Percentiles rank a stretch among this genome's conserved stretches.
phyloP scores from a whole-genome alignment of 2,888 invertebrate genomes.

The Pachliopta kotzebuea region DNA sequence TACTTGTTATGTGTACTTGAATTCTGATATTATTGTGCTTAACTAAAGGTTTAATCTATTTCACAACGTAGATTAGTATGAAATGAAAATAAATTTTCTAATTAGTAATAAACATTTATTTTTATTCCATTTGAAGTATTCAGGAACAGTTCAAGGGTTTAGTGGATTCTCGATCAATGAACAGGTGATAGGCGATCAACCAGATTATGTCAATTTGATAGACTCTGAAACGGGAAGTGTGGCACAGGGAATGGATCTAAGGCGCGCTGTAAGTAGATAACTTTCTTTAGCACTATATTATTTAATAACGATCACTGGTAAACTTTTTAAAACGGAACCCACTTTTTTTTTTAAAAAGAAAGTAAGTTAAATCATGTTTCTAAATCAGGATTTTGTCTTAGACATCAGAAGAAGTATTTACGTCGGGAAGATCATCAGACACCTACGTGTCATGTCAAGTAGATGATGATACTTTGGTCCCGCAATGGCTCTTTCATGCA shows the following conservation, averaged over 20 bases:
- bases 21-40: too few species aligned
- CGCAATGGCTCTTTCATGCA: constrained; percentile 66
- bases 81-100: too few species aligned
- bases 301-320: too few species aligned
- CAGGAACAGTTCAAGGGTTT: constrained; percentile 53
- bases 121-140: constrained; percentile 13
- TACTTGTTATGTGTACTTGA: too few species aligned
- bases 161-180: constrained; percentile 65
- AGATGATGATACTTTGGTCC: constrained; percentile 62
- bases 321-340: background rate
- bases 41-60: too few species aligned
- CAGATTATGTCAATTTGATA: constrained; percentile 53
- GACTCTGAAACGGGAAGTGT: constrained; percentile 66
- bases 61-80: too few species aligned
- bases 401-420: constrained; percentile 66
- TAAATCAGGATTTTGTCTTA: constrained; percentile 35
- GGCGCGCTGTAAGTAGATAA: constrained; percentile 40
- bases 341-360: background rate
- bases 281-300: background rate
- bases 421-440: constrained; percentile 61
- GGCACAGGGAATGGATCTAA: constrained; percentile 40
- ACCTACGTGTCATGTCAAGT: constrained; percentile 59
- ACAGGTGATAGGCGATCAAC: constrained; percentile 51
- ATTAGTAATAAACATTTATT: too few species aligned
- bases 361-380: constrained; percentile 8